Conservation (phyloP, 30 jellyfish, hydroid and myxozoan genomes). For the Hydractinia symbiolongicarpus region DNA sequence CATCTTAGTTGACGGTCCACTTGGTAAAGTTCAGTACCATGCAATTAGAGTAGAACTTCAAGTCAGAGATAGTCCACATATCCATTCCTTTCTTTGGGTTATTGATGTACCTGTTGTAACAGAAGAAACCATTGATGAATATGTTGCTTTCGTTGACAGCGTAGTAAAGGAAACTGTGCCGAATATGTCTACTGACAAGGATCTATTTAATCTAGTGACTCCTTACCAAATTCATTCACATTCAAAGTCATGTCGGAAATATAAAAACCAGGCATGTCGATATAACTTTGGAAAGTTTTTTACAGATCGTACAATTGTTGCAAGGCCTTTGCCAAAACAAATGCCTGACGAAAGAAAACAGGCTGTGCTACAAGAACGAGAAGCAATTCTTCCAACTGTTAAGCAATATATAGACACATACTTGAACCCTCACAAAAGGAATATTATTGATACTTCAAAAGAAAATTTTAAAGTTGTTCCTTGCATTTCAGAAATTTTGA, state of each 20-base stretch:
- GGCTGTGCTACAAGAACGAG: background rate
- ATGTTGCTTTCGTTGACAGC: constrained; percentile 1
- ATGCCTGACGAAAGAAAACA: background rate
- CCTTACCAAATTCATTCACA: constrained; percentile 1
- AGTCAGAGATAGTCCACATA: too few relatives aligned
- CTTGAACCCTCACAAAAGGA: background rate
- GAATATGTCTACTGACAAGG: background rate
- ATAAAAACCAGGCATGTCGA: background rate
- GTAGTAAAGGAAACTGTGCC: constrained; percentile 1
- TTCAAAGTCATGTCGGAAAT: background rate
- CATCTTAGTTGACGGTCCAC: too few relatives aligned
- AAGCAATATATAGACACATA: background rate
- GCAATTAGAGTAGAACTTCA: too few relatives aligned
- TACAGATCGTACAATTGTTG: background rate
- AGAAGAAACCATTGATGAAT: constrained; percentile 9
- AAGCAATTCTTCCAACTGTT: constrained; percentile 1
- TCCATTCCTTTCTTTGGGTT: constrained; percentile 20
- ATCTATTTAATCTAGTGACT: background rate
- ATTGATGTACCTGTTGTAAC: constrained; percentile 11
- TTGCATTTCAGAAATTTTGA: background rate
- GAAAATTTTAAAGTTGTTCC: background rate
- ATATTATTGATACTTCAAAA: background rate
- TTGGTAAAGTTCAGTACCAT: too few relatives aligned
- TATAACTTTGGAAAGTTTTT: constrained; percentile 6
- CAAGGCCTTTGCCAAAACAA: background rate